Conservation (phyloP, 1,140 invertebrate genomes). For the Pectinophora gossypiella region DNA sequence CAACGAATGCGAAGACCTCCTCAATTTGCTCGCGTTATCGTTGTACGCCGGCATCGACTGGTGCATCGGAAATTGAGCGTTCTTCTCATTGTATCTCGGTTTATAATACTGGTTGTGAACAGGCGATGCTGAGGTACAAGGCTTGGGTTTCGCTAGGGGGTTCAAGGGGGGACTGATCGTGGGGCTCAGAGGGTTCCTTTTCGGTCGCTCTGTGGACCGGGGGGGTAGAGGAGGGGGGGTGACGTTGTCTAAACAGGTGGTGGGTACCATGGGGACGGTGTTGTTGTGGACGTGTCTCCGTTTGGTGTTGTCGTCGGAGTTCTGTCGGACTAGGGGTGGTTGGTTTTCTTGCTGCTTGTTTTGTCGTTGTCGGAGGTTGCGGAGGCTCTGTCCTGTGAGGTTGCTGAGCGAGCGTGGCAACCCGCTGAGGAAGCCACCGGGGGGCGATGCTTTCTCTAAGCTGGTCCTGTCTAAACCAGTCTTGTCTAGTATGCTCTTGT, state of each 20-base stretch:
- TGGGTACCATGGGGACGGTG: slow-evolving; percentile 50
- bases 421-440: slow-evolving; percentile 65
- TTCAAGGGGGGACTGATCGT: slow-evolving; percentile 23
- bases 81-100: slow-evolving; percentile 6
- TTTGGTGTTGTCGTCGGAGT: slow-evolving; percentile 39
- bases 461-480: not conserved
- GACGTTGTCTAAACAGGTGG: slow-evolving; percentile 68
- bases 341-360: slow-evolving; percentile 27
- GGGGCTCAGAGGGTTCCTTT: slow-evolving; percentile 25
- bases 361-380: slow-evolving; percentile 45
- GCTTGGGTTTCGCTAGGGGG: slow-evolving; percentile 33
- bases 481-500: too few species aligned
- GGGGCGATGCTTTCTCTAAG: slow-evolving; percentile 23
- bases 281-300: slow-evolving; percentile 40
- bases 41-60: slow-evolving; percentile 40
- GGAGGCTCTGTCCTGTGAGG: slow-evolving; percentile 64
- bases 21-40: slow-evolving; percentile 29
- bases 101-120: slow-evolving; percentile 29
- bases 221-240: slow-evolving; percentile 73
- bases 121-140: slow-evolving; percentile 6
- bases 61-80: slow-evolving; percentile 37
- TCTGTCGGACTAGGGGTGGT: slow-evolving; percentile 38
- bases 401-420: slow-evolving; percentile 76
- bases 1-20: slow-evolving; percentile 47
- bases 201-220: slow-evolving; percentile 44